Percentiles rank a stretch among this genome's conserved stretches.
phyloP scores from a whole-genome alignment of 2,888 invertebrate genomes.

The Ligdia adustata region DNA sequence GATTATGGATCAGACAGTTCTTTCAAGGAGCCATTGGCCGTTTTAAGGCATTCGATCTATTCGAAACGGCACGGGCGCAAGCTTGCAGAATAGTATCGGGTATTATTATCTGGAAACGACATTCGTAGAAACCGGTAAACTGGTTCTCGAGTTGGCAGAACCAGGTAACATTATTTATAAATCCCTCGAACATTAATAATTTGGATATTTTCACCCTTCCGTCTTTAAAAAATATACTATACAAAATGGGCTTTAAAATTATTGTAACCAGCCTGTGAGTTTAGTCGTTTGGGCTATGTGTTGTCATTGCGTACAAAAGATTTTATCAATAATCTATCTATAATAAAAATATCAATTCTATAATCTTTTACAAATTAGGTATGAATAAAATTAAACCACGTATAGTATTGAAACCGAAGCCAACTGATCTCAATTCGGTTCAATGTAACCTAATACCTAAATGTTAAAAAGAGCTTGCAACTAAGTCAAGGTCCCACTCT shows the following conservation, averaged over 20 bases:
- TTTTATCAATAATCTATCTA: too few relatives aligned
- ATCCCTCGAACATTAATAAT: neutral
- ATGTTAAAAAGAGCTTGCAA: neutral
- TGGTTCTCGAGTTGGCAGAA: constrained; percentile 42
- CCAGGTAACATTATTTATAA: constrained; percentile 15
- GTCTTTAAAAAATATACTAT: too few relatives aligned
- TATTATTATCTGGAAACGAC: constrained; percentile 45
- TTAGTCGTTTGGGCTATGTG: too few relatives aligned
- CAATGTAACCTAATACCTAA: too few relatives aligned
- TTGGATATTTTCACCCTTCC: too few relatives aligned
- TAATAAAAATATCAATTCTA: too few relatives aligned
- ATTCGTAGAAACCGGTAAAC: constrained; percentile 56
- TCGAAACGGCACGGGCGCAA: constrained; percentile 35
- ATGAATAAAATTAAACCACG: neutral
- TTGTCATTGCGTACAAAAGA: too few relatives aligned
- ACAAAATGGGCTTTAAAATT: too few relatives aligned
- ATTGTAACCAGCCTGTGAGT: too few relatives aligned
- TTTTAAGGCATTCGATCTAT: constrained; percentile 40
- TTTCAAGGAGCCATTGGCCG: constrained; percentile 34
- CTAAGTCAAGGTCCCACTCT: constrained; percentile 13
- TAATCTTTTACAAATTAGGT: too few relatives aligned
- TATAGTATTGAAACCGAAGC: neutral
- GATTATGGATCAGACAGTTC: constrained; percentile 1
- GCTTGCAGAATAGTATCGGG: constrained; percentile 23
- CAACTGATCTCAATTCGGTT: too few relatives aligned